phyloP scores from a whole-genome alignment of 1,140 invertebrate species.

The Panonychus citri region DNA sequence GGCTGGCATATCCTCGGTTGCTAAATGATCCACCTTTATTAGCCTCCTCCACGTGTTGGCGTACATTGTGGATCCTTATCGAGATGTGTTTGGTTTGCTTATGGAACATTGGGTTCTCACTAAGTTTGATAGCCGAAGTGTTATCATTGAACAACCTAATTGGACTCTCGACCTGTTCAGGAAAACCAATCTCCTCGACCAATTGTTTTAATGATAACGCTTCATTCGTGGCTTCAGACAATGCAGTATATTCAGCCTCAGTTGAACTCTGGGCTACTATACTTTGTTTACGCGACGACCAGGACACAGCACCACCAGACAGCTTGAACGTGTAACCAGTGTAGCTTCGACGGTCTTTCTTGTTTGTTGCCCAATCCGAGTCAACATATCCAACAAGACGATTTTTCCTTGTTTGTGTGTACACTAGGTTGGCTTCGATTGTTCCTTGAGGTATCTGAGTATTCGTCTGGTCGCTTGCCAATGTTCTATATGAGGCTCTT shows the following conservation, averaged over 20 bases:
- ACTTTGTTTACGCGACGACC: constrained; percentile 10
- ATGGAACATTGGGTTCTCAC: not conserved
- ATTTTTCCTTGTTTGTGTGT: too few relatives aligned
- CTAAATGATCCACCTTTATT: not conserved
- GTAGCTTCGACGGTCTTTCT: constrained; percentile 18
- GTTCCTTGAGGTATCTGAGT: constrained; percentile 23
- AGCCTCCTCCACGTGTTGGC: constrained; percentile 15
- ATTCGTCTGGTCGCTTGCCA: constrained; percentile 24
- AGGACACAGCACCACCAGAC: constrained; percentile 14
- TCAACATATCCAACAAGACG: constrained; percentile 17
- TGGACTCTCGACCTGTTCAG: not conserved
- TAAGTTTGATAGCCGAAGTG: constrained; percentile 15
- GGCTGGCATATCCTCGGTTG: not conserved
- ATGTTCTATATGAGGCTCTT: constrained; percentile 18
- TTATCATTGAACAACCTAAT: constrained; percentile 16
- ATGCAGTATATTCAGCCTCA: constrained; percentile 9
- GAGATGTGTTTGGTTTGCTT: constrained; percentile 22
- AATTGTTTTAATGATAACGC: constrained; percentile 16
- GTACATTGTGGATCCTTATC: constrained; percentile 20
- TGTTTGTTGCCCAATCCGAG: constrained; percentile 22
- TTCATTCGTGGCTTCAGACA: constrained; percentile 14
- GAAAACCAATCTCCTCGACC: constrained; percentile 12
- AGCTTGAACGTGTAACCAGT: constrained; percentile 16
- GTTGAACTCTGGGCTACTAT: constrained; percentile 8
- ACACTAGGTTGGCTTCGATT: constrained; percentile 13